These are phyloP conservation scores for Caretta caretta DNA, from an alignment of 2,113 vertebrate species.

Conservation along the genomic window DNA sequence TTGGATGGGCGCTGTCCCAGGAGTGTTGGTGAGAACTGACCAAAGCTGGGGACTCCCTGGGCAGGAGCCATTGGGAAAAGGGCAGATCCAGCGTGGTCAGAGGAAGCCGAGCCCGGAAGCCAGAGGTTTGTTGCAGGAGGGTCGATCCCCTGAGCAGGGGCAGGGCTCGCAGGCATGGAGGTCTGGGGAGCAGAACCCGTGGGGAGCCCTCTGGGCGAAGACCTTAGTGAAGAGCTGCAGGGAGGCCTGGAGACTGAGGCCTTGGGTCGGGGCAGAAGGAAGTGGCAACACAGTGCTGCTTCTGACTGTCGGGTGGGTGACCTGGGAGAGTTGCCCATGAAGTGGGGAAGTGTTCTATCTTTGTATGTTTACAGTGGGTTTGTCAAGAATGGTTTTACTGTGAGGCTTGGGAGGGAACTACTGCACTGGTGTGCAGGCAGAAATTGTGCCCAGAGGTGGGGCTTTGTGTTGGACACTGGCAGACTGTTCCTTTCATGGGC, in stretches of 20 bases:
- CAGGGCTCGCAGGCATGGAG: background rate
- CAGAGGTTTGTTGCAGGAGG: background rate
- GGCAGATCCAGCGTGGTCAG: background rate
- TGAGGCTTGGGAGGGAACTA: background rate
- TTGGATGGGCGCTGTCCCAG: accelerated
- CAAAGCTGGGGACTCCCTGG: background rate
- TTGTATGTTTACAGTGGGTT: background rate
- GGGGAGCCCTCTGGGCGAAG: background rate
- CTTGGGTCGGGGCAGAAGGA: background rate
- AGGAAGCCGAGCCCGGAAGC: background rate
- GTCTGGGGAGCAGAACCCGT: background rate
- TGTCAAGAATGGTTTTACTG: background rate
- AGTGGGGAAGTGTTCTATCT: background rate
- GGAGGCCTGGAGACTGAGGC: background rate
- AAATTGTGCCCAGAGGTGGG: background rate
- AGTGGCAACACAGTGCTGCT: background rate
- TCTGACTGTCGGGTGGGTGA: background rate
- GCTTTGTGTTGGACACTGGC: background rate
- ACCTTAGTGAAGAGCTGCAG: background rate
- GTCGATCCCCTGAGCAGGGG: background rate
- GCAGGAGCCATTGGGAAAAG: too few relatives aligned
- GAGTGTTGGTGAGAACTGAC: background rate
- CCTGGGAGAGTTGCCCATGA: background rate
- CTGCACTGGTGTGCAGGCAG: background rate
- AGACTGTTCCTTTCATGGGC: background rate